Evolutionary conservation across 2,888 invertebrate genomes (phyloP).

Genomic region (Allygus modestus): DNA sequence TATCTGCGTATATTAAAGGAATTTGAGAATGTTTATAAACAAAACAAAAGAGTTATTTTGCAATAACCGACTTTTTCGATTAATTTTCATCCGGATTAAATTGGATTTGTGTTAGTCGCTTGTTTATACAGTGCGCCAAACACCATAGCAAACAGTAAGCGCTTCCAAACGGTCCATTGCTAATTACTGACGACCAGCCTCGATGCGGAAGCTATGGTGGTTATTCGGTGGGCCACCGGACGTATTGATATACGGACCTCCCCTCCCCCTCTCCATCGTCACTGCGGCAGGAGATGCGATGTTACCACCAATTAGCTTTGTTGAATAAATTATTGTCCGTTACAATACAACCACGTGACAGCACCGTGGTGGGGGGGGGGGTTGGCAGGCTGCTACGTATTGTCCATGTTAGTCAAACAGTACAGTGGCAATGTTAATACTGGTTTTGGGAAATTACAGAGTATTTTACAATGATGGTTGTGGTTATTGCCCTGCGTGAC

Average conservation of each 20-base stretch:
- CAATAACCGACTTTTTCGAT: too few relatives aligned
- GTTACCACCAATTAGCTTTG: slow-evolving; percentile 37
- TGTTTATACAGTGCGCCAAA: too few relatives aligned
- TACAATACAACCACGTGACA: slow-evolving; percentile 14
- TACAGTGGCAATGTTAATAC: background rate
- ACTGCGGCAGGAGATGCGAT: background rate
- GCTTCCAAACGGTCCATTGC: too few relatives aligned
- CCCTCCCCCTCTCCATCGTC: background rate
- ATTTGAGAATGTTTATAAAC: too few relatives aligned
- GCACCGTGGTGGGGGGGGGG: background rate
- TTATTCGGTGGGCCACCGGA: background rate
- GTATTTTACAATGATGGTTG: too few relatives aligned
- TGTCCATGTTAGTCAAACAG: background rate
- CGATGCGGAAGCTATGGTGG: background rate
- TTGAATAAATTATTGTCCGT: slow-evolving; percentile 36
- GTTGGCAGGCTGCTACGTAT: background rate
- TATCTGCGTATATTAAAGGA: too few relatives aligned
- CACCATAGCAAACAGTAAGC: too few relatives aligned
- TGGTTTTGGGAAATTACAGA: background rate
- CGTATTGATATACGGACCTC: background rate
- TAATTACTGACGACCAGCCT: too few relatives aligned
- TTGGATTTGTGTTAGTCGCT: too few relatives aligned
- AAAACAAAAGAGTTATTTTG: too few relatives aligned
- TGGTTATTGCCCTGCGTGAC: background rate
- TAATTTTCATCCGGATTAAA: too few relatives aligned